Base-by-base conservation (phyloP, 2,888 invertebrate genomes). In the Adineta ricciae region DNA sequence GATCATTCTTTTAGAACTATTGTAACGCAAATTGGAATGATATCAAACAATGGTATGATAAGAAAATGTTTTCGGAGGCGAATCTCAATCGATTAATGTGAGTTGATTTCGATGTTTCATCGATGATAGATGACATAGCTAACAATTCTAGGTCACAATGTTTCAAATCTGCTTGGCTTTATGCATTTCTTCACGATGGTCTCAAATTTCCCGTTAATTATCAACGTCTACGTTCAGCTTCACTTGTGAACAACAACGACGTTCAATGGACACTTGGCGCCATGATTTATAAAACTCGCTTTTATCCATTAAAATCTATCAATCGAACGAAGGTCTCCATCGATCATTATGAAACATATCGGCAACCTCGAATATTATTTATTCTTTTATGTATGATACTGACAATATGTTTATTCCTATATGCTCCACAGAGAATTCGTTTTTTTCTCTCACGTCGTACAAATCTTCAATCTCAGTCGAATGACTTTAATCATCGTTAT, bases 231-330 rank as follows among this genome's bases (percentile, higher is more conserved):
- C 88, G 87, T 3, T 89, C 91, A 9, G 89, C 89, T 24, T 89
- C 89, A 85, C 87, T 88, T 83, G 88, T 92, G 21, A 87, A 89
- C 64, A 88, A 88, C 27, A 87, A 89, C 84, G 90, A 91, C 86
- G 90, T 92, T 19, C 92, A 92, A 87, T 92, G 92, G 92, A 92
- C 92, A 0, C 88, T 92, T 14, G 92, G 92, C 2, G 92, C 92
- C 41, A 89, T 92, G 85, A 89, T 92, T 46, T 91, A 90, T 87
- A 88, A 90, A 84, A 91, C 91, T n/a, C 87, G 91, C 64, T 90
- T 89, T 87, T 88, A 90, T 83, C 91, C 91, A 36, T 88, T 91
- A 52, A 78, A 41, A 78, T 1, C 38, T n/a, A 78, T 78, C 24
- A 41, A 41, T 78, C 78, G 19, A 64, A 19, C 24, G 3, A 64